A percentile compares a stretch with the other conserved stretches of the same genome.
These are phyloP conservation scores for Perccottus glenii DNA, from an alignment of 2,113 vertebrate species.

Conservation along the genomic window DNA sequence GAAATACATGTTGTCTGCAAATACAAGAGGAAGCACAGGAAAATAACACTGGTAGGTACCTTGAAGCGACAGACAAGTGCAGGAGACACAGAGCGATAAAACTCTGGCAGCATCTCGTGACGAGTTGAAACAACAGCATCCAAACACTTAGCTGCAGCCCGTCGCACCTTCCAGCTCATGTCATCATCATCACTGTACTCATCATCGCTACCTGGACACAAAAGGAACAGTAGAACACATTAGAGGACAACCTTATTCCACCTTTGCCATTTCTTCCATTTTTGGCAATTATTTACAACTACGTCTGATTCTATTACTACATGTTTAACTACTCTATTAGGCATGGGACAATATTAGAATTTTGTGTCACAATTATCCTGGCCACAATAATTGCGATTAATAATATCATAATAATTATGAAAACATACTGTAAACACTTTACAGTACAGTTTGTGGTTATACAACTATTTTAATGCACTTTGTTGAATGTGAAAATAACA, in stretches of 20 bases:
- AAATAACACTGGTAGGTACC: slow-evolving; percentile 35
- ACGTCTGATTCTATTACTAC: too few species aligned
- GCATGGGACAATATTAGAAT: too few species aligned
- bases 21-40: background rate
- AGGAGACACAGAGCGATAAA: slow-evolving; percentile 96
- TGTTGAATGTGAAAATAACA: too few species aligned
- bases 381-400: too few species aligned
- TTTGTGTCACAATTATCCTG: too few species aligned
- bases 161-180: slow-evolving; percentile 99
- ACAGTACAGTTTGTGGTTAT: too few species aligned
- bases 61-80: slow-evolving; percentile 97
- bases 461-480: too few species aligned
- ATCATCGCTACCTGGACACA: slow-evolving; percentile 89
- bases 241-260: background rate
- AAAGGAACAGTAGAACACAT: background rate
- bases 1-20: background rate
- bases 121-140: slow-evolving; percentile 96
- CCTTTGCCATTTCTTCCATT: too few species aligned
- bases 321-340: too few species aligned
- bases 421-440: too few species aligned
- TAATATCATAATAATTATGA: too few species aligned
- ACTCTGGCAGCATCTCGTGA: slow-evolving; percentile 99
- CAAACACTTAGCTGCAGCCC: slow-evolving; percentile 95
- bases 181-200: slow-evolving; percentile 99
- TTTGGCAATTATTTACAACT: too few species aligned